Conservation (phyloP, 2,888 invertebrate species). For the Aleiodes alternator region DNA sequence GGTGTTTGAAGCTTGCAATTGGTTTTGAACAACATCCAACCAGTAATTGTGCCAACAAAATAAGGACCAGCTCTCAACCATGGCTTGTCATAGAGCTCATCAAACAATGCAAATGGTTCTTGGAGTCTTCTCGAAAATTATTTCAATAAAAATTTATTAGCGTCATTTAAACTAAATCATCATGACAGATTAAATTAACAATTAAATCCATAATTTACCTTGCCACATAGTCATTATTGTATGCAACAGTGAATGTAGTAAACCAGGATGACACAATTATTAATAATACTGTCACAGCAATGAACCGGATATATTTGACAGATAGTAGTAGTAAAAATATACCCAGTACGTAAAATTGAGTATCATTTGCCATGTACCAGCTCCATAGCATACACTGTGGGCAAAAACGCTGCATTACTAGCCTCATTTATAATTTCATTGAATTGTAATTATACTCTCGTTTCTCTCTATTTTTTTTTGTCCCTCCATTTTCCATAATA, state of each 20-base stretch:
- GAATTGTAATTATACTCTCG: not conserved
- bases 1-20: conserved; percentile 79
- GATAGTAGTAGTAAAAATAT: conserved; percentile 73
- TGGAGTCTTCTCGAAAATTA: conserved; percentile 78
- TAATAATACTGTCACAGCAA: conserved; percentile 78
- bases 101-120: conserved; percentile 89
- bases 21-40: conserved; percentile 83
- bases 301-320: conserved; percentile 78
- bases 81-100: conserved; percentile 89
- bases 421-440: not conserved
- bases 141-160: not conserved
- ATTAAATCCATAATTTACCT: conserved; percentile 67
- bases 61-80: conserved; percentile 90
- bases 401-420: conserved; percentile 51
- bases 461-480: not conserved
- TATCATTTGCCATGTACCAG: conserved; percentile 76
- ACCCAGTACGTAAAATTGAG: conserved; percentile 75
- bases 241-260: conserved; percentile 85
- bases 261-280: conserved; percentile 85
- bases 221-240: conserved; percentile 82
- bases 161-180: not conserved
- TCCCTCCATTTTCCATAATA: not conserved
- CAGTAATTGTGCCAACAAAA: conserved; percentile 86
- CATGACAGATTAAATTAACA: not conserved
- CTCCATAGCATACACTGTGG: conserved; percentile 76